Conservation (phyloP, 2,113 vertebrate species). For the Catagonus wagneri region DNA sequence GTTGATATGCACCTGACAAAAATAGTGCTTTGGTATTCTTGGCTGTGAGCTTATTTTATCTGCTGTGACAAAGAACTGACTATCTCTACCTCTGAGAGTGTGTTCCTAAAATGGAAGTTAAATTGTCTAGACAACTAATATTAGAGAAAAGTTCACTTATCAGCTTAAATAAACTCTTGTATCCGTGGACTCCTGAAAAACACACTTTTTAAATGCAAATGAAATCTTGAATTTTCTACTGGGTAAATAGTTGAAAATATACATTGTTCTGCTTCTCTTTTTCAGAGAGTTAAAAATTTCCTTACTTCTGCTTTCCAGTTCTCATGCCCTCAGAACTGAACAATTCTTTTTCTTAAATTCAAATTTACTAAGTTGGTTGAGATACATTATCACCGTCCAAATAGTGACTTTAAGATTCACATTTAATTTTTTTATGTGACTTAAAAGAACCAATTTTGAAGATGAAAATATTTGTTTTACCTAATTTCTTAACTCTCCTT, state of each 20-base stretch:
- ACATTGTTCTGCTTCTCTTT: neutral
- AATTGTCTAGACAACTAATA: conserved; percentile 73
- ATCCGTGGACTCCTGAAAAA: neutral
- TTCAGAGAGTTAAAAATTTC: neutral
- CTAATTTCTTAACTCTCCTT: neutral
- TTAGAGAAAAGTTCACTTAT: conserved; percentile 63
- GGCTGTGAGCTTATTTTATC: conserved; percentile 77
- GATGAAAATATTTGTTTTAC: conserved; percentile 56
- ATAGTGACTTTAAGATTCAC: neutral
- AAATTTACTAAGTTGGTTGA: neutral
- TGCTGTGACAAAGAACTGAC: conserved; percentile 73
- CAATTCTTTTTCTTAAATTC: neutral
- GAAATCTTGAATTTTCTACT: conserved; percentile 18
- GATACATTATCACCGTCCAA: neutral
- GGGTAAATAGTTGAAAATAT: neutral
- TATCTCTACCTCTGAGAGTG: conserved; percentile 69
- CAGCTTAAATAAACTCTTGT: conserved; percentile 47
- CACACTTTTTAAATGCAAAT: neutral
- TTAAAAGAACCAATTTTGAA: neutral
- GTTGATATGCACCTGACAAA: conserved; percentile 78
- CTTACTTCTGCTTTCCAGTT: neutral
- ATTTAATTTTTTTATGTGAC: conserved; percentile 2
- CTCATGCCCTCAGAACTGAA: conserved; percentile 16
- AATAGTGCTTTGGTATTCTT: conserved; percentile 80
- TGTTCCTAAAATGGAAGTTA: conserved; percentile 78